These are phyloP conservation scores for Drosophila pruinosa DNA, from an alignment of 1,140 invertebrate species.

Conservation along the genomic window DNA sequence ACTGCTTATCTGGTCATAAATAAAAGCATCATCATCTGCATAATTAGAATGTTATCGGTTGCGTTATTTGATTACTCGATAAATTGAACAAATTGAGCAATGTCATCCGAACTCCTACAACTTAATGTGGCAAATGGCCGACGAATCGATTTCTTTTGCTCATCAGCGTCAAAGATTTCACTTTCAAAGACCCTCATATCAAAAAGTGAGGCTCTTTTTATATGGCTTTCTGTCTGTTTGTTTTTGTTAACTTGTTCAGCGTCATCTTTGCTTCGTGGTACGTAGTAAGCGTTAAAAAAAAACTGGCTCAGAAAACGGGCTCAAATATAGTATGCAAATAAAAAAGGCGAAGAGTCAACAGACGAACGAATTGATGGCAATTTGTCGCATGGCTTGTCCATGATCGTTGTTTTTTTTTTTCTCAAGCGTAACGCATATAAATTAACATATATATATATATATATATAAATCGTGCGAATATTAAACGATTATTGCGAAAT, in stretches of 20 bases:
- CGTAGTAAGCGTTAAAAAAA: constrained; percentile 28
- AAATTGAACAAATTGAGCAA: constrained; percentile 59
- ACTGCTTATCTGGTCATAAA: constrained; percentile 43
- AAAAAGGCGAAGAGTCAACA: constrained; percentile 60
- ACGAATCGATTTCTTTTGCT: constrained; percentile 60
- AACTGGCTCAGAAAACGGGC: constrained; percentile 58
- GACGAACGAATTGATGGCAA: constrained; percentile 66
- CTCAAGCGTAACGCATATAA: constrained; percentile 55
- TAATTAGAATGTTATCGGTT: constrained; percentile 67
- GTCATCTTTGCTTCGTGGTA: constrained; percentile 26
- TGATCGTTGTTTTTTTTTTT: constrained; percentile 9
- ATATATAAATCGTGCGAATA: constrained; percentile 57
- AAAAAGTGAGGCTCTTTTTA: constrained; percentile 37
- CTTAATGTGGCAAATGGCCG: constrained; percentile 55
- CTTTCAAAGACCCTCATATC: constrained; percentile 44
- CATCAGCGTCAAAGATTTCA: constrained; percentile 42
- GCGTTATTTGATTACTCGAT: constrained; percentile 43
- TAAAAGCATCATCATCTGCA: constrained; percentile 58
- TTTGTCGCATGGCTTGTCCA: constrained; percentile 54
- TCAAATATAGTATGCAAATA: constrained; percentile 69
- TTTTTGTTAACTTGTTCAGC: constrained; percentile 5
- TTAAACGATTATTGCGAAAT: constrained; percentile 54
- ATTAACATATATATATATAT: constrained; percentile 54
- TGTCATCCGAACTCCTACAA: constrained; percentile 65
- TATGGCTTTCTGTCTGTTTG: background rate